Evolutionary conservation across 2,797 vertebrate species (phyloP), one percentile per base, ranked within the genome.

Genomic region (Arvicola amphibius): DNA sequence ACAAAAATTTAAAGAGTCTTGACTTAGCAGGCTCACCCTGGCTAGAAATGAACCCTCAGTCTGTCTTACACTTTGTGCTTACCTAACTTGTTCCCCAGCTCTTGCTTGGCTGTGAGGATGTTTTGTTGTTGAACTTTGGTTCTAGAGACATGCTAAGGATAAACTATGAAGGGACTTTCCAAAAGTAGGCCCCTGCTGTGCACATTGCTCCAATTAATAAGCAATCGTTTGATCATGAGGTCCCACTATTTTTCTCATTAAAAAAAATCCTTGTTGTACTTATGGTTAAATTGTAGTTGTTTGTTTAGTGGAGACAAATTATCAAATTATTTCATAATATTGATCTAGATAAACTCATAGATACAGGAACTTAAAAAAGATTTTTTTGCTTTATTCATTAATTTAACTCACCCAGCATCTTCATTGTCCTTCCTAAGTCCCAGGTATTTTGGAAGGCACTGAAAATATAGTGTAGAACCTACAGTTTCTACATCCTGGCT

Each of bases 201-300:
- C 95, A 97, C 97, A 98, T 98, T 96, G 91, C 92, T 92, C 96
- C 97, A 98, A 95, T 98, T 98, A 98, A 96, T 98, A 98, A 94
- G 92, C 96, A 97, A 98, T 96, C 98, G 97, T 96, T 86, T 96
- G 97, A 97, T 94, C 69, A 34, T 73, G 94, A 87, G 94, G 94
- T 81, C 86, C 80, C 96, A 98, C 16, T 53, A 16, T 97, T 97
- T 78, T 85, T 67, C 40, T 56, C 17, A 53, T 88, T 67, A 71
- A 90, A 95, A 83, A 67, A 96, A 76, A 56, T 88, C 29, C 86
- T 19, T 32, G 37, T 74, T 78, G 6, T 34, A 59, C 13, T 78
- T 88, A 37, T 29, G 13, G 48, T 79, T 46, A 43, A 94, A 14
- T 86, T 71, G n/a, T 25, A 94, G 65, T 21, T 19, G 11, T n/a